Conservation (phyloP, 1,140 invertebrate species). For the Pseudomyrmex pallidus region DNA sequence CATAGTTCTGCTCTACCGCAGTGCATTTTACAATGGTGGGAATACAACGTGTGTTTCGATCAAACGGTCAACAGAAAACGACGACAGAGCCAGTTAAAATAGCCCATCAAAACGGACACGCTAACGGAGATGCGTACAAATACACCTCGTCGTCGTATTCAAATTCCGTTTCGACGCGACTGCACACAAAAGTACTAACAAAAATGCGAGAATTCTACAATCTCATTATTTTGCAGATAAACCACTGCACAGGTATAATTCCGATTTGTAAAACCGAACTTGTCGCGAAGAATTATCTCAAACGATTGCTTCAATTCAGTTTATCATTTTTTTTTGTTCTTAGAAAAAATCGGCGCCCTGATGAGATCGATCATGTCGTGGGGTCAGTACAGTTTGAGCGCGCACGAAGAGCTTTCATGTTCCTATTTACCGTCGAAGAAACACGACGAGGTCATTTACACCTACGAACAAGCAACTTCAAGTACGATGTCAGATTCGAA, state of each 20-base stretch:
- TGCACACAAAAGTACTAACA: conserved; percentile 10
- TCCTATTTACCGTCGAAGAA: conserved; percentile 77
- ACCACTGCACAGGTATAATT: conserved; percentile 68
- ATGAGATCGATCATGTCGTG: conserved; percentile 65
- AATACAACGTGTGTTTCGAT: conserved; percentile 73
- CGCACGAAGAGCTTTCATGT: conserved; percentile 79
- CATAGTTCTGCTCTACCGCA: conserved; percentile 47
- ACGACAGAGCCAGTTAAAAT: conserved; percentile 10
- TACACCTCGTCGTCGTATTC: conserved; percentile 42
- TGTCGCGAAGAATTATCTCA: not conserved
- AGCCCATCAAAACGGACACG: conserved; percentile 33
- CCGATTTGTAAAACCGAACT: not conserved
- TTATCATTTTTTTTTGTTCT: not conserved
- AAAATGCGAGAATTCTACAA: conserved; percentile 10
- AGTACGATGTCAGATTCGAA: conserved; percentile 66
- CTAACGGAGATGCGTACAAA: conserved; percentile 29
- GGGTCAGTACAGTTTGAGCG: conserved; percentile 62
- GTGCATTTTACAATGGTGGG: conserved; percentile 80
- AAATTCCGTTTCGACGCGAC: not conserved
- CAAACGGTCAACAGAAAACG: conserved; percentile 31
- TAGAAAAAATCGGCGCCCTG: conserved; percentile 55
- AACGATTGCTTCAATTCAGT: not conserved
- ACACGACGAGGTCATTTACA: conserved; percentile 70
- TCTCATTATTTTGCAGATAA: conserved; percentile 54
- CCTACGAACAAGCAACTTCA: conserved; percentile 32